Evolutionary conservation across 2,888 invertebrate genomes (phyloP).

Genomic region (Poecilobothrus nobilitatus): DNA sequence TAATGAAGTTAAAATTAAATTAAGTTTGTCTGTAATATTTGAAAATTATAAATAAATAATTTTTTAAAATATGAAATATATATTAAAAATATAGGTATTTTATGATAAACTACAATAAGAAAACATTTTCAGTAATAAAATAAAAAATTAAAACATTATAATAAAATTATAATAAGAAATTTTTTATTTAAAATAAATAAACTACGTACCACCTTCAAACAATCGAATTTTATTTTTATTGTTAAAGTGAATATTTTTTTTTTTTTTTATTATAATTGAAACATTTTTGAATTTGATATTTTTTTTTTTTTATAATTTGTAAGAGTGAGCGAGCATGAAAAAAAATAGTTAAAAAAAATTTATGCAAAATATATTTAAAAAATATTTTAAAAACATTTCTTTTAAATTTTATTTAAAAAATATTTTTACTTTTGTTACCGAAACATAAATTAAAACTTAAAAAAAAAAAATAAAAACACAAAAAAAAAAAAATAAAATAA

Average conservation of each 20-base stretch:
- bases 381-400: not conserved
- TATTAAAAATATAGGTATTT: not conserved
- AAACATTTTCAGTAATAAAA: not conserved
- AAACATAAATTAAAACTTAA: not conserved
- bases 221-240: constrained; percentile 1
- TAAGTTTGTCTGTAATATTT: too few relatives aligned
- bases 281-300: not conserved
- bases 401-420: not conserved
- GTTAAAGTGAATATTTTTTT: not conserved
- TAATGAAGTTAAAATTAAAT: too few relatives aligned
- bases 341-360: not conserved
- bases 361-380: constrained; percentile 3
- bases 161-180: not conserved
- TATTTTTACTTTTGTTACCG: not conserved
- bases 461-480: not conserved
- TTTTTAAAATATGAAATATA: too few relatives aligned
- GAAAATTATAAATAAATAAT: too few relatives aligned
- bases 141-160: not conserved
- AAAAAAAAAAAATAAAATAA: not conserved
- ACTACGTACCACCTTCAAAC: constrained; percentile 4
- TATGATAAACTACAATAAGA: not conserved
- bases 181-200: constrained; percentile 2
- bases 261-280: not conserved
- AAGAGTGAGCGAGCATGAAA: constrained; percentile 4
- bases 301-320: not conserved